Evolutionary conservation across 1,140 invertebrate genomes (phyloP).

Genomic region (Pomacea maculata): DNA sequence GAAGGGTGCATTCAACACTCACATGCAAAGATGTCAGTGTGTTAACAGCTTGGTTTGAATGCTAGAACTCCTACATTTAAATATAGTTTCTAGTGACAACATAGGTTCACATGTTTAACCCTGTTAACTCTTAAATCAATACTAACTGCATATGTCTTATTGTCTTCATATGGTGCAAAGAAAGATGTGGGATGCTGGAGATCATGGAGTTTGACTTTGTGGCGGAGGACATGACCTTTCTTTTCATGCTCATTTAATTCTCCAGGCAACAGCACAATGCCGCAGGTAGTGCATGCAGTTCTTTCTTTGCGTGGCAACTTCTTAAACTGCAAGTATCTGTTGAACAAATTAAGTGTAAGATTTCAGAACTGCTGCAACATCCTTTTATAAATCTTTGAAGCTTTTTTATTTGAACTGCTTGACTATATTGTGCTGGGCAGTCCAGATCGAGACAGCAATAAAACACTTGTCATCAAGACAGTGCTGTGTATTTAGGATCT

Average conservation of each 20-base stretch:
- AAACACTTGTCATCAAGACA: no score
- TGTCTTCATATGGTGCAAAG: conserved; percentile 71
- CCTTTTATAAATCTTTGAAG: no score
- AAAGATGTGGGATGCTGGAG: conserved; percentile 64
- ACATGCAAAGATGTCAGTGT: no score
- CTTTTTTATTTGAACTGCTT: no score
- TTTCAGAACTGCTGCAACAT: not conserved
- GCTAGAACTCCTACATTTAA: no score
- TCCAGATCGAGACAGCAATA: no score
- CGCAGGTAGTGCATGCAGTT: conserved; percentile 69
- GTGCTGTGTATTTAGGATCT: no score
- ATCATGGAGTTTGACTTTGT: conserved; percentile 66
- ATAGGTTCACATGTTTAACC: no score
- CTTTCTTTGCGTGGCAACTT: conserved; percentile 27
- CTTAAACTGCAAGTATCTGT: conserved; percentile 37
- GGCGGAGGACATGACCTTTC: conserved; percentile 65
- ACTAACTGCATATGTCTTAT: conserved; percentile 75
- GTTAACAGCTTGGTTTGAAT: no score
- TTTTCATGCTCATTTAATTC: conserved; percentile 69
- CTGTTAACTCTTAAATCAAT: not conserved
- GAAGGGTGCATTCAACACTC: no score
- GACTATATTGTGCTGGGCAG: no score
- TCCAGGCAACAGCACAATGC: conserved; percentile 68
- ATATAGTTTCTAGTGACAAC: no score
- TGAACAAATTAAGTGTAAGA: conserved; percentile 9